phyloP scores from a whole-genome alignment of 2,888 invertebrate genomes.

The Mamestra brassicae region DNA sequence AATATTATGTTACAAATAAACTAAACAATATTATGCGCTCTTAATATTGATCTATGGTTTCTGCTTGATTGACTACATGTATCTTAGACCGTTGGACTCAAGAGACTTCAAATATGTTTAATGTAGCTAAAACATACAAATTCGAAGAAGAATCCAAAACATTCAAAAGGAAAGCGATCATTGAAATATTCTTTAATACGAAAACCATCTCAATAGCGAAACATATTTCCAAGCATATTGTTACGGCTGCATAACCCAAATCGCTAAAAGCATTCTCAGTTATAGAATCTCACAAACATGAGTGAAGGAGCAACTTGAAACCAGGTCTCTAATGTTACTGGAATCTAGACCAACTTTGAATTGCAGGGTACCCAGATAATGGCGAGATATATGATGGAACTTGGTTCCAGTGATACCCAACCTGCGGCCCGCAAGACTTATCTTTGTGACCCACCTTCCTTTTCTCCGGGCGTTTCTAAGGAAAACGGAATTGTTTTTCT shows the following conservation, averaged over 20 bases:
- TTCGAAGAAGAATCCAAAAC: not conserved
- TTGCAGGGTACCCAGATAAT: constrained; percentile 58
- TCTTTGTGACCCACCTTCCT: constrained; percentile 8
- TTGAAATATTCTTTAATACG: constrained; percentile 17
- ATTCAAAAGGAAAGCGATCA: not conserved
- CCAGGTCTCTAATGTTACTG: constrained; percentile 54
- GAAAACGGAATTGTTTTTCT: constrained; percentile 37
- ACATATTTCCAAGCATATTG: constrained; percentile 31
- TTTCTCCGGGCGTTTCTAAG: constrained; percentile 28
- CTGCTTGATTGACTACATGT: not conserved
- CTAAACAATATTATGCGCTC: not conserved
- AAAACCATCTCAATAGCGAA: constrained; percentile 2
- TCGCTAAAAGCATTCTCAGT: constrained; percentile 57
- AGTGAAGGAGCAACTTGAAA: constrained; percentile 57
- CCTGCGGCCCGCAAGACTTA: constrained; percentile 30
- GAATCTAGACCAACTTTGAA: constrained; percentile 61
- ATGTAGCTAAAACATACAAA: not conserved
- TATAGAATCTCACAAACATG: constrained; percentile 51
- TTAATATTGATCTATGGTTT: not conserved
- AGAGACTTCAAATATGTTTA: too few relatives aligned
- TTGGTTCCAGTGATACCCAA: constrained; percentile 43
- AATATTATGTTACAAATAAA: constrained; percentile 4
- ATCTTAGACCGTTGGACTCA: not conserved
- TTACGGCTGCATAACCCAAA: constrained; percentile 43
- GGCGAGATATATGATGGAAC: constrained; percentile 60